Base-by-base conservation (phyloP, 1,140 invertebrate species). In the Drusus annulatus region DNA sequence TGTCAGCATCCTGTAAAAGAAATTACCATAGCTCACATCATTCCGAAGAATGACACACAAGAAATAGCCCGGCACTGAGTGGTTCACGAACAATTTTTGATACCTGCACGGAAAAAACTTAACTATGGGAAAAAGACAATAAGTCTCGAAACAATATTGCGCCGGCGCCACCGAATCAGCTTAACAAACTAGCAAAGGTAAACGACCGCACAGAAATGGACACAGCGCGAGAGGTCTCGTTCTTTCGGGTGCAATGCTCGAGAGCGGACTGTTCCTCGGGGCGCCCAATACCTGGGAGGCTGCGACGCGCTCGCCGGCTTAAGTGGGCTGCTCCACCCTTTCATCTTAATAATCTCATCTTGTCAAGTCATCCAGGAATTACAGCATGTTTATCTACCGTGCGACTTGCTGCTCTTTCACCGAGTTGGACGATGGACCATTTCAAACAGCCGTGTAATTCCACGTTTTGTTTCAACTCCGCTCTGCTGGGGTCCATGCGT, bases 331-430 rank as follows among this genome's bases (percentile, higher is more conserved):
- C 36, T 65, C 51, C 71, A 79, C 80, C 63, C 80, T 76, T 69
- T 62, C 76, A 74, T 81, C 69, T 76, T 65, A 71, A 36, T 74
- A 51, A 51, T 52, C 74, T 58, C 54, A 21, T 76, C 74, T 54
- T 54, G 80, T 54, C 45, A 2, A 81, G 80, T 81, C 80, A 81
- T 79, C 71, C 51, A 69, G 54, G 73, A 81, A 79, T 79, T 80
- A 80, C 75, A 23, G 56, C 79, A 31, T 52, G 36, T 51, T 60
- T 45, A 45, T 45, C 36, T 65, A 65, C 69, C 74, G 79, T 77
- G 79, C 31, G 79, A 81, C 54, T 28, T 76, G 52, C 36, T 45
- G 8, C 36, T 45, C 8, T 45, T 45, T 45, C 36, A 45, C 10
- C 10, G 36, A 13, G 10, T 50, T 60, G 45, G 68, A 50, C 16